Evolutionary conservation across 2,113 vertebrate genomes (phyloP), one percentile per base, ranked within the genome.

Genomic region (Candoia aspera): DNA sequence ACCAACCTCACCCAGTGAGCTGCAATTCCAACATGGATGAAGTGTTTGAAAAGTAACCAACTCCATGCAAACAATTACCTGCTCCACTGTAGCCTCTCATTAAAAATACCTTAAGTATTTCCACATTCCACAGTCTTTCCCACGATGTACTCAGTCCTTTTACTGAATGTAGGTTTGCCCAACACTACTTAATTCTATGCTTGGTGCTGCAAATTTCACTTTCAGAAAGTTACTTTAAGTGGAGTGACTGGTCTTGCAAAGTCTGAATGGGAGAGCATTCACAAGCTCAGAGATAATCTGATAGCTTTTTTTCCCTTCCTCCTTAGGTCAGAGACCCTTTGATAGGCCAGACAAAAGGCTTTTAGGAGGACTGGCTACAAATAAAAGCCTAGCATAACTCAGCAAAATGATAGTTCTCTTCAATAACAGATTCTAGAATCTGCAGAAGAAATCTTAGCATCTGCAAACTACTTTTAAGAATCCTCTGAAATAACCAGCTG

Each of bases 281-380:
- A 87, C 57, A 42, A 83, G 23, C 87, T 88, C 29, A 87, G 53
- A 15, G 89, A 84, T 59, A 91, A 89, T 96, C 73, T 84, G 89
- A 33, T 64, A 95, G 19, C 93, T 46, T 92, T 84, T 83, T 68
- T 42, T 4, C 59, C 26, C 15, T 19, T 3, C 90, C 93, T 90
- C 91, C 94, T 62, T 19, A 29, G 95, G 93, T 94, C 64, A 92
- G 94, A 94, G 68, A 73, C 68, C 94, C 33, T 92, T 97, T 94
- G 92, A 95, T 91, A 96, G 95, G 96, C 86, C 64, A 95, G 88
- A 88, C 91, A 94, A 87, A n/a, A 94, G 87, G 88, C 92, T 89
- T 95, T 96, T 96, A 92, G 90, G 96, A 13, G 0, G 57, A 9
- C 60, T 92, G 53, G 86, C 57, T 24, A 91, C 79, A 86, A 93